Conservation (phyloP, 2,888 invertebrate species). For the Sussaba pulchella region DNA sequence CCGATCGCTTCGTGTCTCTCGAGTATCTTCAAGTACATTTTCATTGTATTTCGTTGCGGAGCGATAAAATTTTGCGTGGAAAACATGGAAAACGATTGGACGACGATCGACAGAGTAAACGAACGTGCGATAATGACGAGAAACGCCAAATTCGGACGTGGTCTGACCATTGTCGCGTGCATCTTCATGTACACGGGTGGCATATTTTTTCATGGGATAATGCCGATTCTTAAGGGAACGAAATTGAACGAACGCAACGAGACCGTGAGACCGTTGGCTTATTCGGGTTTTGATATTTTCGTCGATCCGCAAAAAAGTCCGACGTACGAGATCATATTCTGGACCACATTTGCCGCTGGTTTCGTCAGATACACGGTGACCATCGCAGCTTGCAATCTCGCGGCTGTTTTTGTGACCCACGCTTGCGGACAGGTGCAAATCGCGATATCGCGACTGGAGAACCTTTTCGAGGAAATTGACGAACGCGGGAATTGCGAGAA, state of each 20-base stretch:
- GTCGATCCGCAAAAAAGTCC: slow-evolving; percentile 65
- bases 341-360: slow-evolving; percentile 25
- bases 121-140: slow-evolving; percentile 65
- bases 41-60: slow-evolving; percentile 31
- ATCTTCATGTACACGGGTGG: slow-evolving; percentile 59
- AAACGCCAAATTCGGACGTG: slow-evolving; percentile 46
- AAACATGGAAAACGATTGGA: slow-evolving; percentile 51
- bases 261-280: slow-evolving; percentile 55
- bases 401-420: slow-evolving; percentile 70
- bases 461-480: slow-evolving; percentile 49
- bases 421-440: slow-evolving; percentile 71
- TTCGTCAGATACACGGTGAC: slow-evolving; percentile 31
- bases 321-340: slow-evolving; percentile 69
- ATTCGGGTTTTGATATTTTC: slow-evolving; percentile 53
- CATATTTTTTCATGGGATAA: slow-evolving; percentile 37
- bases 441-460: slow-evolving; percentile 37
- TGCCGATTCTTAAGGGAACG: slow-evolving; percentile 43
- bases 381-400: slow-evolving; percentile 63
- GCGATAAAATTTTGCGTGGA: slow-evolving; percentile 40
- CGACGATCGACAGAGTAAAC: slow-evolving; percentile 32
- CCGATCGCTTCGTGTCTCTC: slow-evolving; percentile 46
- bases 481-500: background rate
- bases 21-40: slow-evolving; percentile 46
- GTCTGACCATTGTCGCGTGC: slow-evolving; percentile 43
- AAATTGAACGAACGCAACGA: slow-evolving; percentile 41